phyloP scores from a whole-genome alignment of 2,888 invertebrate species.

The Amiota minor region DNA sequence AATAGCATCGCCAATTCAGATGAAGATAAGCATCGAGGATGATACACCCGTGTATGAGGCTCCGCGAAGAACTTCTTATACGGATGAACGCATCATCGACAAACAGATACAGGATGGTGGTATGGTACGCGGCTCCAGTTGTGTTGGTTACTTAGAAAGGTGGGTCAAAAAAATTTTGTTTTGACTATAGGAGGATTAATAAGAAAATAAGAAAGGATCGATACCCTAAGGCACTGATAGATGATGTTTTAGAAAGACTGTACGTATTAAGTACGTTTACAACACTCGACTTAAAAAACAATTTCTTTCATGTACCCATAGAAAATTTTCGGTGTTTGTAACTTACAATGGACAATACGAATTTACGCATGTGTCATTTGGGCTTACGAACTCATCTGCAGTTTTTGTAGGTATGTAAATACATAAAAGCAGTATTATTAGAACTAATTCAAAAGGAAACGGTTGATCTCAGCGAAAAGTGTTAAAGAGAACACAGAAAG shows the following conservation, averaged over 20 bases:
- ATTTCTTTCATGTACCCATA: constrained; percentile 1
- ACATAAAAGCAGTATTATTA: too few relatives aligned
- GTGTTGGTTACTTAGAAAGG: neutral
- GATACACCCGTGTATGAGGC: neutral
- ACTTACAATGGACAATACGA: constrained; percentile 11
- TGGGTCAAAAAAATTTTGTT: constrained; percentile 4
- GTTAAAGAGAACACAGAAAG: too few relatives aligned
- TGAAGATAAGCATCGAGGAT: neutral
- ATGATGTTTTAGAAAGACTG: constrained; percentile 10
- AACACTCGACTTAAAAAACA: neutral
- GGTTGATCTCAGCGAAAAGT: too few relatives aligned
- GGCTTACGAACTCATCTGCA: too few relatives aligned
- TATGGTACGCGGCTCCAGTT: neutral
- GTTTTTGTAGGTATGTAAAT: too few relatives aligned
- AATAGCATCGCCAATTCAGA: neutral
- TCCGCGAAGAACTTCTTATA: neutral
- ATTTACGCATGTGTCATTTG: too few relatives aligned
- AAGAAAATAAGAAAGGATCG: neutral
- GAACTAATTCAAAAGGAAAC: too few relatives aligned
- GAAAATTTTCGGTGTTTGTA: neutral
- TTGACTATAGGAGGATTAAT: constrained; percentile 9
- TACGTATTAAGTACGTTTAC: neutral
- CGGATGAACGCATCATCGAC: neutral
- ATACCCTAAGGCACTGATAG: neutral
- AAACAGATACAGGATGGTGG: neutral